Base-by-base conservation (phyloP, 2,888 invertebrate genomes). In the Sycophila texana region DNA sequence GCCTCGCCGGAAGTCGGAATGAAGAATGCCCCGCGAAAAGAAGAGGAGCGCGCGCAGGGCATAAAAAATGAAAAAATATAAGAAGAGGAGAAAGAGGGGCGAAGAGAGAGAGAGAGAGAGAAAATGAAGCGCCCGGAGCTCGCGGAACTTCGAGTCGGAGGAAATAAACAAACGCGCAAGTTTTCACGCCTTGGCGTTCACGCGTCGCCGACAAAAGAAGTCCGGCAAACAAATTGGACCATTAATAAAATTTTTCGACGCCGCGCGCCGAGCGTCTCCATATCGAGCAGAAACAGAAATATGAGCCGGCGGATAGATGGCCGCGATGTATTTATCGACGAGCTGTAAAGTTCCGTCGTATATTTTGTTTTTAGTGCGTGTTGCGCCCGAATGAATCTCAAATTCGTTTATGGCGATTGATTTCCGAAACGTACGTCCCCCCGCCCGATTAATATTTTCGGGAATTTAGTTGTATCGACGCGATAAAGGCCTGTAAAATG, bases 161-260 rank as follows among this genome's bases (percentile, higher is more conserved):
- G 30, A 39, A 26, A 63, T 16, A 63, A 49, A 65, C 30, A 39
- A n/a, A 39, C 20, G 57, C 26, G 57, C 39, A 65, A 79, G 72
- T 80, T 80, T 73, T 53, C 49, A 57, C 18, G 4, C 30, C 39
- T 26, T 26, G 26, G 26, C 26, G 26, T 2, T 26, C 20, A n/a
- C 39, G 16, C 65, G 26, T 10, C 13, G 14, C 49, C 66, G 74
- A 71, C 70, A 74, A 77, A 65, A 75, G 72, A 75, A 77, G 74
- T 65, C 77, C 70, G 57, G 57, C 49, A 72, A 74, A 78, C 65
- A 78, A 81, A 81, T 81, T 74, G 77, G 65, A 65, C 71, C 75
- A 81, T 81, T 78, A 78, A 81, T 81, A 78, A 81, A 78, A 81
- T 68, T 81, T 78, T 81, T 81, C 81, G 71, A 81, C 73, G 74